phyloP scores from a whole-genome alignment of 1,140 invertebrate species.

The Anastatus disparis region DNA sequence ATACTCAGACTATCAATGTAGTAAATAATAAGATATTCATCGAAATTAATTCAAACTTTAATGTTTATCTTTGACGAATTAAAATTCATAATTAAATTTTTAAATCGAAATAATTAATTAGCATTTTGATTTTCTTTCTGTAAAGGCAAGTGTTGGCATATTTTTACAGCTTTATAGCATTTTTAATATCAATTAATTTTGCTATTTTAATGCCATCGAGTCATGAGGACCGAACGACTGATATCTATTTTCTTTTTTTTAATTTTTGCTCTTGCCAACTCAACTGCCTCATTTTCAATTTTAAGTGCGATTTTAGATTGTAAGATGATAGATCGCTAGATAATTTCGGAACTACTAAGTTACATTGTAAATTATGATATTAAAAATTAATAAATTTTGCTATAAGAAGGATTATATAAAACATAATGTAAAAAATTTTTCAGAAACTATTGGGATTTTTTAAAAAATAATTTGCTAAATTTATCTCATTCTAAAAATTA shows the following conservation, averaged over 20 bases:
- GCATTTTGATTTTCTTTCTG: constrained; percentile 31
- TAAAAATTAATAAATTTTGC: too few species aligned
- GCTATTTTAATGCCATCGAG: constrained; percentile 39
- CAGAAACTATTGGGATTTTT: too few species aligned
- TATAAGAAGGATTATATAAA: too few species aligned
- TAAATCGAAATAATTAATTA: too few species aligned
- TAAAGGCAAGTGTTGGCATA: constrained; percentile 14
- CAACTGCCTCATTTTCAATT: constrained; percentile 65
- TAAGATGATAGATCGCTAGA: constrained; percentile 38
- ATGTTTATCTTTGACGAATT: too few species aligned
- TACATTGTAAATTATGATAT: constrained; percentile 7
- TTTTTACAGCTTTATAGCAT: constrained; percentile 8
- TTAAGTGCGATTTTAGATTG: constrained; percentile 50
- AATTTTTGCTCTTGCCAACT: constrained; percentile 62
- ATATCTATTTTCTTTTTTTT: constrained; percentile 46
- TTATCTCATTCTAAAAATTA: too few species aligned
- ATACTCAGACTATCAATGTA: too few species aligned
- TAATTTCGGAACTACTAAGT: constrained; percentile 33
- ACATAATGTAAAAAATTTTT: too few species aligned
- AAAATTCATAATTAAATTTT: too few species aligned
- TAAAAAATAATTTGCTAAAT: too few species aligned
- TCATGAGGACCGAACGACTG: constrained; percentile 48
- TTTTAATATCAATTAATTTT: constrained; percentile 19
- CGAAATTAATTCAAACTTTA: too few species aligned
- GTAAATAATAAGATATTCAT: too few species aligned